Conservation (phyloP, 2,888 invertebrate genomes). For the Eueremaeus valkanovi region DNA sequence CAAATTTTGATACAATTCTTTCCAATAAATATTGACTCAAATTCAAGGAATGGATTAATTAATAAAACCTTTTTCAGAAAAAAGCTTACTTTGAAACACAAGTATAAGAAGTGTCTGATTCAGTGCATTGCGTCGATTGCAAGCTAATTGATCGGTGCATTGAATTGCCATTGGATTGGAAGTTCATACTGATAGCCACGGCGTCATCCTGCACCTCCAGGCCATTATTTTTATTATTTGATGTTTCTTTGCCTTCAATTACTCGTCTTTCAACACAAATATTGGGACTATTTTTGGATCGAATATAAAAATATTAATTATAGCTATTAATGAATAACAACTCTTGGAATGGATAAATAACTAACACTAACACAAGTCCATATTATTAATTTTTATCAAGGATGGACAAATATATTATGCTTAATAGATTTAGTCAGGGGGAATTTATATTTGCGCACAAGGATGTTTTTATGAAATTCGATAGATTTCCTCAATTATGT, state of each 20-base stretch:
- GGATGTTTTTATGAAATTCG: no score
- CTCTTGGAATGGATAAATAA: background rate
- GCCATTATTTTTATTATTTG: slow-evolving; percentile 39
- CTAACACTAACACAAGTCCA: background rate
- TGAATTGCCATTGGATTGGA: slow-evolving; percentile 44
- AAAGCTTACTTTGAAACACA: slow-evolving; percentile 53
- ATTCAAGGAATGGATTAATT: background rate
- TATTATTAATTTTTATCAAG: no score
- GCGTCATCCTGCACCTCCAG: slow-evolving; percentile 50
- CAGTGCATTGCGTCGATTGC: slow-evolving; percentile 47
- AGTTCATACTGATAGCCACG: slow-evolving; percentile 52
- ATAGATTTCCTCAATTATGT: no score
- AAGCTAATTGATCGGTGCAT: slow-evolving; percentile 46
- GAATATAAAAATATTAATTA: background rate
- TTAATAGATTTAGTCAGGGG: no score
- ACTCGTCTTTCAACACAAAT: slow-evolving; percentile 63
- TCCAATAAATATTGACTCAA: no score
- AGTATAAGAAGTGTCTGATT: slow-evolving; percentile 54
- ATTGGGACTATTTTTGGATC: slow-evolving; percentile 55
- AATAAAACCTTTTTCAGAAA: no score
- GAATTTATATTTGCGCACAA: no score
- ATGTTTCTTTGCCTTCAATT: slow-evolving; percentile 48
- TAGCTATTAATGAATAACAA: background rate
- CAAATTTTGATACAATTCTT: no score
- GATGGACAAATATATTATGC: no score